Percentiles rank a stretch among this genome's conserved stretches.
phyloP scores from a whole-genome alignment of 1,140 invertebrate species.

The Metopolophium dirhodum region DNA sequence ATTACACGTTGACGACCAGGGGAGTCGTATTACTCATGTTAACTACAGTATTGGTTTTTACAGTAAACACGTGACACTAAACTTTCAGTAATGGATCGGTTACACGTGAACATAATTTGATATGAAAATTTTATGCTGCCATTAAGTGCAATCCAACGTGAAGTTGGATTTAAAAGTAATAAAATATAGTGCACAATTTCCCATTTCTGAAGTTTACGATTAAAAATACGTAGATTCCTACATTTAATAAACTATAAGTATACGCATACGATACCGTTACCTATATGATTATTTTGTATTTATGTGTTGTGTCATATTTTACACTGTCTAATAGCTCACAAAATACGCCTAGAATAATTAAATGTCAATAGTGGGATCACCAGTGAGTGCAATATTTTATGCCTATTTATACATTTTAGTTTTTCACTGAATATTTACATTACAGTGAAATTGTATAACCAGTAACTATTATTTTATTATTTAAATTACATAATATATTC shows the following conservation, averaged over 20 bases:
- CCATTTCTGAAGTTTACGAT: neutral
- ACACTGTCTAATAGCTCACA: too few relatives aligned
- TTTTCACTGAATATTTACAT: neutral
- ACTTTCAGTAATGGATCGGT: constrained; percentile 12
- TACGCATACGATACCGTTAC: too few relatives aligned
- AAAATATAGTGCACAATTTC: neutral
- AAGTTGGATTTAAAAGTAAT: neutral
- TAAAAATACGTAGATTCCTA: neutral
- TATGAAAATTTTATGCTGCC: constrained; percentile 3
- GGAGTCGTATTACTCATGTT: neutral
- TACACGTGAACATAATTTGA: neutral
- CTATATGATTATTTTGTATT: neutral
- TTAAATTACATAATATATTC: neutral
- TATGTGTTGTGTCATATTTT: neutral
- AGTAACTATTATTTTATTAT: neutral
- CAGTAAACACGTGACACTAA: neutral
- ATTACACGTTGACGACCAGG: neutral
- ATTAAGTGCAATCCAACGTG: neutral
- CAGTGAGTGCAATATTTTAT: neutral
- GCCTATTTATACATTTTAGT: neutral
- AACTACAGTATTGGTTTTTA: neutral
- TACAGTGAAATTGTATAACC: neutral
- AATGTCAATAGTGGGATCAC: neutral
- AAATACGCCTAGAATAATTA: neutral
- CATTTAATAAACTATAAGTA: neutral